phyloP scores from a whole-genome alignment of 2,113 vertebrate genomes.

The Eretmochelys imbricata region DNA sequence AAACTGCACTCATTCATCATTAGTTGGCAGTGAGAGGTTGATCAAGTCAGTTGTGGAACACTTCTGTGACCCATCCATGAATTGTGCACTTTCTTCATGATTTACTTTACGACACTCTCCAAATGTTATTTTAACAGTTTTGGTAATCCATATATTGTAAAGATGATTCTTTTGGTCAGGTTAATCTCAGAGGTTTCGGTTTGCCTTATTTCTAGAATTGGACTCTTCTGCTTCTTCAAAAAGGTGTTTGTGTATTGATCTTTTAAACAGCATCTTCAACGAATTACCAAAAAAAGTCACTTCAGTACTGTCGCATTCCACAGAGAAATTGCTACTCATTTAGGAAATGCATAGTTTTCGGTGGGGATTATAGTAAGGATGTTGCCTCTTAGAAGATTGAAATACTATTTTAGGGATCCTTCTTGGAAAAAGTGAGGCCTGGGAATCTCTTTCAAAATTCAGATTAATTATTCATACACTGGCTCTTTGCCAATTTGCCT shows the following conservation, averaged over 20 bases:
- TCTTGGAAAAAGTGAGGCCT: neutral
- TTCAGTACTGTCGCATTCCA: neutral
- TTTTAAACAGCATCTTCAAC: neutral
- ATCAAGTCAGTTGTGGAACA: slow-evolving; percentile 25
- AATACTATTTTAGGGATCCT: neutral
- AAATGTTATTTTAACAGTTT: slow-evolving; percentile 14
- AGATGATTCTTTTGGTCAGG: neutral
- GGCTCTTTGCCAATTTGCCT: neutral
- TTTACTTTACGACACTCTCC: slow-evolving; percentile 1
- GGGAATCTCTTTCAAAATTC: neutral
- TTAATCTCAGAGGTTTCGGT: neutral
- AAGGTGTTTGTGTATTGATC: neutral
- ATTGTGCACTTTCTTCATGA: slow-evolving; percentile 38
- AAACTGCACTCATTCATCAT: slow-evolving; percentile 46
- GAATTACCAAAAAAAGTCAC: neutral
- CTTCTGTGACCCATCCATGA: neutral
- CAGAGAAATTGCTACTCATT: neutral
- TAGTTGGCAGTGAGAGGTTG: slow-evolving; percentile 8
- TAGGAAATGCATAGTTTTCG: neutral
- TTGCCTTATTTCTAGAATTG: neutral
- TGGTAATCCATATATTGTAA: neutral
- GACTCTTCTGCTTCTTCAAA: neutral
- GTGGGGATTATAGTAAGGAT: neutral
- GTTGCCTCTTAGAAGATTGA: neutral
- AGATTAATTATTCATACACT: neutral